A percentile compares a stretch with the other conserved stretches of the same genome.
Evolutionary conservation across 53 echinoderm and acorn worm genomes (phyloP).

Genomic region (Patiria pectinifera): DNA sequence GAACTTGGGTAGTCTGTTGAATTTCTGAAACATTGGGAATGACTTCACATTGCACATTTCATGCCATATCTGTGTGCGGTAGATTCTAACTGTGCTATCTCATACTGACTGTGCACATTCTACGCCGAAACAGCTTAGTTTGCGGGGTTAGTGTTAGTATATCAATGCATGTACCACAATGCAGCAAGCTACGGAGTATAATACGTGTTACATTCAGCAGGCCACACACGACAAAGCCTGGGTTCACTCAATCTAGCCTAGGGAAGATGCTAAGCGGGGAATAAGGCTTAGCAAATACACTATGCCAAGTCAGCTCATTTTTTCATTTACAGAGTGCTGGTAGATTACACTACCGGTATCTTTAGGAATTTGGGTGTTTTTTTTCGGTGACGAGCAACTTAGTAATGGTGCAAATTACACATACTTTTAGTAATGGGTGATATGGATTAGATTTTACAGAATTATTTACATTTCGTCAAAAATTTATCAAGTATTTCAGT

Average conservation of each 20-base stretch:
- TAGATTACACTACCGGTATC: too few species aligned
- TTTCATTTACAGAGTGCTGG: too few species aligned
- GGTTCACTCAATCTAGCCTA: not conserved
- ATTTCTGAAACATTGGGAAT: not conserved
- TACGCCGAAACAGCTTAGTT: not conserved
- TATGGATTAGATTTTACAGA: too few species aligned
- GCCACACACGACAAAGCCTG: not conserved
- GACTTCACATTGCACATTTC: not conserved
- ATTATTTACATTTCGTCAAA: too few species aligned
- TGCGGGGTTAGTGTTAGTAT: not conserved
- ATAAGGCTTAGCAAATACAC: too few species aligned
- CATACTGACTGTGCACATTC: not conserved
- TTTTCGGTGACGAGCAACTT: too few species aligned
- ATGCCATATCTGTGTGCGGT: not conserved
- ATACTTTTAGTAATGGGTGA: too few species aligned
- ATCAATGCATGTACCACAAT: constrained; percentile 29
- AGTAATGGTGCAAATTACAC: too few species aligned
- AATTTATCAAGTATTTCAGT: too few species aligned
- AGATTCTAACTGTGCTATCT: not conserved
- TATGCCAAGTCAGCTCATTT: too few species aligned
- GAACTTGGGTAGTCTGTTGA: not conserved
- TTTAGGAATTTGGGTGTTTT: too few species aligned
- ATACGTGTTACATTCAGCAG: not conserved
- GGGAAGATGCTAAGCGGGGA: too few species aligned
- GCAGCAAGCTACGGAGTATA: constrained; percentile 4